These are phyloP conservation scores for Metopolophium dirhodum DNA, from an alignment of 1,140 invertebrate species.

Conservation along the genomic window DNA sequence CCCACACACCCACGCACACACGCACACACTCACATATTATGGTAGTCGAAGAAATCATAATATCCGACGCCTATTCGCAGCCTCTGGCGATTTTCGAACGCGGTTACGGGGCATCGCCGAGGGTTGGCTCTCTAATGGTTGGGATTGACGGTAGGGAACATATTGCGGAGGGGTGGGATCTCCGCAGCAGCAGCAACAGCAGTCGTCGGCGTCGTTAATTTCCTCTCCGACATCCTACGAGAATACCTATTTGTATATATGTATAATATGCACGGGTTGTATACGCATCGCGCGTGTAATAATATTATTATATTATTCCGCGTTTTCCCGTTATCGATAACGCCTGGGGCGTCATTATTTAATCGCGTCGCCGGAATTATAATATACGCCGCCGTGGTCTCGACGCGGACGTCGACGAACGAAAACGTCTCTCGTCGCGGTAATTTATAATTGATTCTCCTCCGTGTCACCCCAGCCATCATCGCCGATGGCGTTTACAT, in stretches of 20 bases:
- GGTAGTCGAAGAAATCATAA: conserved; percentile 3
- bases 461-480: background rate
- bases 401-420: background rate
- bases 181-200: background rate
- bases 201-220: conserved; percentile 29
- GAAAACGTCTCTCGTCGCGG: background rate
- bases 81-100: background rate
- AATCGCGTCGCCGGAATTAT: background rate
- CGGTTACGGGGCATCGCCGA: background rate
- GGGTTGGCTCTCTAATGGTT: background rate
- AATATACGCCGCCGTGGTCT: background rate
- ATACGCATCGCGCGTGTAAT: background rate
- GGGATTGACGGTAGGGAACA: background rate
- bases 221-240: conserved; percentile 14
- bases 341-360: conserved; percentile 28
- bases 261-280: background rate
- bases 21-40: too few species aligned
- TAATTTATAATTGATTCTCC: conserved; percentile 34
- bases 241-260: background rate
- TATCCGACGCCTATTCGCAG: background rate
- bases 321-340: conserved; percentile 41
- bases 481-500: background rate
- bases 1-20: background rate
- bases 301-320: conserved; percentile 5
- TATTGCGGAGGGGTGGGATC: background rate